A percentile compares a stretch with the other conserved stretches of the same genome.
Conservation (phyloP, 2,888 invertebrate genomes). For the Mesorhabditis belari region DNA sequence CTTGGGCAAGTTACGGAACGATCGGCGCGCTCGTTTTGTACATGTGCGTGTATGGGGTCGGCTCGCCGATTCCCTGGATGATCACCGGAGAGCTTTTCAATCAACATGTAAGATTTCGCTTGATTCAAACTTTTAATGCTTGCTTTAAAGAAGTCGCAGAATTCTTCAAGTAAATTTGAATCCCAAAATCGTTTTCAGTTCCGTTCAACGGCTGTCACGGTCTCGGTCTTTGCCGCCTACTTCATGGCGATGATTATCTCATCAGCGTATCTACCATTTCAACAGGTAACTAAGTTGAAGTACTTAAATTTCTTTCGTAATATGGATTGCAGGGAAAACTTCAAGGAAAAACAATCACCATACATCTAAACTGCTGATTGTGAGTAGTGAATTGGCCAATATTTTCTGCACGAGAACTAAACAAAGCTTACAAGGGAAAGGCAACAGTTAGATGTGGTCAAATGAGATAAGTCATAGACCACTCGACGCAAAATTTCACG, state of each 20-base stretch:
- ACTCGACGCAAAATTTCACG: no score
- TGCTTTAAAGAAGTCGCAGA: not conserved
- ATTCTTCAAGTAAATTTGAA: no score
- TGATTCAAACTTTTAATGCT: not conserved
- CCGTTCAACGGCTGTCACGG: constrained; percentile 47
- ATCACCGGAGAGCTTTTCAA: constrained; percentile 50
- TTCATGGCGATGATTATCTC: constrained; percentile 46
- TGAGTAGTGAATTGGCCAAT: no score
- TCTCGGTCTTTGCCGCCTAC: constrained; percentile 49
- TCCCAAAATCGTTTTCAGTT: constrained; percentile 37
- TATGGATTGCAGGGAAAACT: no score
- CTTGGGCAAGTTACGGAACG: constrained; percentile 47
- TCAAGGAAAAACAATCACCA: no score
- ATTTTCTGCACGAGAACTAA: no score
- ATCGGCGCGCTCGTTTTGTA: constrained; percentile 44
- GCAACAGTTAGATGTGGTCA: no score
- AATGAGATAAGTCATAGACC: no score
- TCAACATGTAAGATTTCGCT: constrained; percentile 30
- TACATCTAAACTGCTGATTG: no score
- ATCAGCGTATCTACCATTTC: constrained; percentile 51
- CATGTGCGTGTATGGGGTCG: constrained; percentile 52
- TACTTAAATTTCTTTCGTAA: no score
- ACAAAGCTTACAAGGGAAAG: no score
- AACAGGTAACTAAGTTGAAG: constrained; percentile 39
- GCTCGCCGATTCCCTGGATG: constrained; percentile 52